These are phyloP conservation scores for Tricholauxania praeusta DNA, from an alignment of 2,888 invertebrate species.

Conservation along the genomic window DNA sequence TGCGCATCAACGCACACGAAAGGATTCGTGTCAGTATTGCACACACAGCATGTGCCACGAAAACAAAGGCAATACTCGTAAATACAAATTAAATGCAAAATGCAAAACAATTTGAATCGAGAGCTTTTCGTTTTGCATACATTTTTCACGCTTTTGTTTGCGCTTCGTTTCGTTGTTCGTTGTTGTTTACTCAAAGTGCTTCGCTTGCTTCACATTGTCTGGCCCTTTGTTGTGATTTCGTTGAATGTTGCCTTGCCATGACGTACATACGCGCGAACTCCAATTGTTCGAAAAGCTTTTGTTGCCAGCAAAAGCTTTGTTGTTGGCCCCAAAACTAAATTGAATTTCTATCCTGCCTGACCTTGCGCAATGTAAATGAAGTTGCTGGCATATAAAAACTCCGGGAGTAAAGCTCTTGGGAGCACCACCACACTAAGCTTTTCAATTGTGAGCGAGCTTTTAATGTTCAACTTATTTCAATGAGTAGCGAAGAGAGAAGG, in stretches of 20 bases:
- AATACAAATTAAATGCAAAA: neutral
- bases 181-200: constrained; percentile 1
- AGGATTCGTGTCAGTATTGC: constrained; percentile 21
- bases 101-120: neutral
- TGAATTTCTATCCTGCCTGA: neutral
- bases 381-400: constrained; percentile 52
- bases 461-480: too few species aligned
- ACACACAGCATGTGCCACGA: neutral
- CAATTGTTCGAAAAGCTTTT: neutral
- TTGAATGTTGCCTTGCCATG: too few species aligned
- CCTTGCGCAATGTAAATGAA: constrained; percentile 17
- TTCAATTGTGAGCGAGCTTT: too few species aligned
- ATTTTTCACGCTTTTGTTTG: constrained; percentile 27
- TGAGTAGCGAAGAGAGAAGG: too few species aligned
- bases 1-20: constrained; percentile 1
- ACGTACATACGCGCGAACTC: neutral
- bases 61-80: constrained; percentile 5
- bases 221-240: neutral
- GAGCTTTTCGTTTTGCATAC: constrained; percentile 4
- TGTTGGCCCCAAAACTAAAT: neutral
- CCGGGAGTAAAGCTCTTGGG: constrained; percentile 57
- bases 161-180: constrained; percentile 17
- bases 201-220: neutral
- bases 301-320: neutral
- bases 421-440: neutral